Conservation (phyloP, 2,797 vertebrate species). For the Diplodus puntazzo region DNA sequence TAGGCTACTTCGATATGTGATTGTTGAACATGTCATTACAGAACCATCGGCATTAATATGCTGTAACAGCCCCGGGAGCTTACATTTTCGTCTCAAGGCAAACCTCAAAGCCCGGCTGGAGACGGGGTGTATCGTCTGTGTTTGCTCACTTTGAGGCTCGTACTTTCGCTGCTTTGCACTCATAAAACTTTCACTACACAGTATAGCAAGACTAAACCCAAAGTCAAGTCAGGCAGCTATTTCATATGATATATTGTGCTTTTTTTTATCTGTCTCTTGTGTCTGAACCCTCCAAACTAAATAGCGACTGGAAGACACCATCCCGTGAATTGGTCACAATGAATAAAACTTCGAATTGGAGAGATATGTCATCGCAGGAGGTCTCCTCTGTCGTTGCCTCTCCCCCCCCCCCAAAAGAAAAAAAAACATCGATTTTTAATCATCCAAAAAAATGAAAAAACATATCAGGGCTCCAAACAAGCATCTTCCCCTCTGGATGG, state of each 20-base stretch:
- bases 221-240: constrained; percentile 20
- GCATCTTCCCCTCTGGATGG: constrained; percentile 9
- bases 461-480: background rate
- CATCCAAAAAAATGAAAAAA: background rate
- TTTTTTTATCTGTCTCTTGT: constrained; percentile 34
- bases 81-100: background rate
- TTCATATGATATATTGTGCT: constrained; percentile 29
- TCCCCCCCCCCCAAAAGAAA: background rate
- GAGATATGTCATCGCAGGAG: background rate
- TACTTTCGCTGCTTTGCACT: constrained; percentile 21
- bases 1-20: too few relatives aligned
- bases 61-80: background rate
- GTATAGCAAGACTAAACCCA: constrained; percentile 33
- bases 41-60: background rate
- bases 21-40: background rate
- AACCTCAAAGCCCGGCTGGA: background rate
- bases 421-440: background rate
- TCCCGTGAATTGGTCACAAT: constrained; percentile 28
- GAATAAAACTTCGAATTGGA: constrained; percentile 15
- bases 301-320: constrained; percentile 17
- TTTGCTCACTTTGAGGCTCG: constrained; percentile 12
- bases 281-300: constrained; percentile 29
- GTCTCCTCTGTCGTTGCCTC: constrained; percentile 6
- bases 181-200: constrained; percentile 36
- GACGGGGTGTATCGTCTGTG: background rate